Evolutionary conservation across 2,888 invertebrate genomes (phyloP), one percentile per base, ranked within the genome.

Genomic region (Polylopha cassiicola): DNA sequence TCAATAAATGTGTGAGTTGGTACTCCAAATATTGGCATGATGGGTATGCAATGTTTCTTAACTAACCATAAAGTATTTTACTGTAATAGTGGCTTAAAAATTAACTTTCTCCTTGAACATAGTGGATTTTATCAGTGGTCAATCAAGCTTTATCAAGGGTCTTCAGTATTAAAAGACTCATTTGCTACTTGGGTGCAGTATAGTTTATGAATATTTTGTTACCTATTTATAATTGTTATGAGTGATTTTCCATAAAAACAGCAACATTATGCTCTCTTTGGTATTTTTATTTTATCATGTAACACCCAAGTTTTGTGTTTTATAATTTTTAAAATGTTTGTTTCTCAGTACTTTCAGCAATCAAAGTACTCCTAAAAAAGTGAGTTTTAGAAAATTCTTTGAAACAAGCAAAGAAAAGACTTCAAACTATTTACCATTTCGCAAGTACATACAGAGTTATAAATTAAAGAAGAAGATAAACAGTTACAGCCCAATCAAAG

Each of bases 381-480:
- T 82, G 3, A 85, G 80, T 53, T 84, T 85, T 44, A 68, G 78
- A 2, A 80, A 77, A 51, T 66, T 84, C 34, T 74, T 85, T 47
- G 84, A 87, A 52, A 86, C 80, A 51, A 75, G 74, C 14, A 73
- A 75, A 45, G 75, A 73, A 6, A 78, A 82, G 58, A 82, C 80
- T 7, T 80, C 86, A 5, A 87, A 86, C 43, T 92, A 92, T 56
- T 88, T 91, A 86, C 91, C 92, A 6, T 92, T 92, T 57, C 87
- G 72, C 43, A 82, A 81, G 44, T 76, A 78, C 43, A 75, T 81
- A 28, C 75, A 84, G 45, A 82, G 69, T 43, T 82, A 81, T 46
- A 79, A 73, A 50, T 61, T 68, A 6, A 84, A 82, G 55, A 84
- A 79, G 50, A 82, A 78, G 46, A 47, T 59, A 1, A 65, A 59